Evolutionary conservation across 2,113 vertebrate genomes (phyloP).

Genomic region (Peromyscus maniculatus): DNA sequence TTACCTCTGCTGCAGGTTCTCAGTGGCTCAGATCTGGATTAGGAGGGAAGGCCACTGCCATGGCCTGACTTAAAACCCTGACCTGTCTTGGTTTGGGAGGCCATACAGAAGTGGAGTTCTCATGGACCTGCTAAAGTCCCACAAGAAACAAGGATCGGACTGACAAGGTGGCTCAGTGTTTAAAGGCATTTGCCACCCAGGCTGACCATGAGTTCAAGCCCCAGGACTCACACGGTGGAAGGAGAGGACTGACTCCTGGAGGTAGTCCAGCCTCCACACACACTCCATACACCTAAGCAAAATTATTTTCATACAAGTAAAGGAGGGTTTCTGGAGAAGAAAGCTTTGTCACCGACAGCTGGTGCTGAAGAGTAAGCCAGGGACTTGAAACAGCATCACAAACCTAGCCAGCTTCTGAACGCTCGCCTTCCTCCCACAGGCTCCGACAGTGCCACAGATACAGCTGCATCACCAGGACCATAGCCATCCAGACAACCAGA

Average conservation of each 20-base stretch:
- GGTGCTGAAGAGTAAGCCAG: background rate
- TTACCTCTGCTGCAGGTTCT: background rate
- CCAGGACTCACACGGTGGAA: background rate
- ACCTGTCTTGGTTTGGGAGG: background rate
- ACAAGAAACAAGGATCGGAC: background rate
- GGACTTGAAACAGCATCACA: background rate
- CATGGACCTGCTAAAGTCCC: background rate
- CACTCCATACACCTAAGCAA: too few relatives aligned
- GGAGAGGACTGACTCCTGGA: background rate
- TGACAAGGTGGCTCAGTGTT: background rate
- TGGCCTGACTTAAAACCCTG: background rate
- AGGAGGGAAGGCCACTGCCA: too few relatives aligned
- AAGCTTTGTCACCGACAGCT: background rate
- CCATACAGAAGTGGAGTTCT: background rate
- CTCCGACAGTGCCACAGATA: background rate
- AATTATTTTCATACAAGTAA: background rate
- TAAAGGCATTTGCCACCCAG: background rate
- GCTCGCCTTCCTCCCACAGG: slow-evolving; percentile 56
- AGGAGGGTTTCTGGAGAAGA: background rate
- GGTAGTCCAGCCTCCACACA: background rate
- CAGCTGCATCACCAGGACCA: slow-evolving; percentile 1
- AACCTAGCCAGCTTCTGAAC: background rate
- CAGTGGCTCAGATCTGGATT: background rate
- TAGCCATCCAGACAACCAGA: slow-evolving; percentile 33
- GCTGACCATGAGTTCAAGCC: background rate